phyloP scores from a whole-genome alignment of 2,113 vertebrate species.

The Silurus asotus region DNA sequence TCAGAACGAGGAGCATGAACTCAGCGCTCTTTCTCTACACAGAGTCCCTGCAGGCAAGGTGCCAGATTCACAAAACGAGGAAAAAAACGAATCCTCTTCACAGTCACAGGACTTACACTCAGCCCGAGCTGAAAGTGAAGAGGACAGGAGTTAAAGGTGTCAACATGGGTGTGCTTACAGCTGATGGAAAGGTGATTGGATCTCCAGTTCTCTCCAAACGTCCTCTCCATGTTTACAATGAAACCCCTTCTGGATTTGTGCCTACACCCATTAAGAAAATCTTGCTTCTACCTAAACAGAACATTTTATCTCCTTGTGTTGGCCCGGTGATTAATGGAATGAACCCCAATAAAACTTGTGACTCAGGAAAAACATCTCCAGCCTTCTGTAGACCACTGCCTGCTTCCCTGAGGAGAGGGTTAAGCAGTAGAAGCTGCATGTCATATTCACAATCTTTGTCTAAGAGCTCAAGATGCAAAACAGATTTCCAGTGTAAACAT shows the following conservation, averaged over 20 bases:
- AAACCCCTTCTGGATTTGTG: neutral
- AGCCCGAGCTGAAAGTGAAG: neutral
- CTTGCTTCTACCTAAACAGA: neutral
- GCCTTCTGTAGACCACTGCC: neutral
- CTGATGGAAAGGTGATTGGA: conserved; percentile 27
- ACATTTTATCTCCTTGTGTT: neutral
- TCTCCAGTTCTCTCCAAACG: neutral
- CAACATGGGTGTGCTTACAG: conserved; percentile 15
- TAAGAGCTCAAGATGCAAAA: conserved; percentile 10
- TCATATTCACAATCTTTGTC: neutral
- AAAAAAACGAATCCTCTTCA: neutral
- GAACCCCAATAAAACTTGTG: conserved; percentile 40
- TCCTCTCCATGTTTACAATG: neutral
- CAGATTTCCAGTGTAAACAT: conserved; percentile 29
- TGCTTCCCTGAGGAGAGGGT: neutral
- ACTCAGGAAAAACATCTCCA: neutral
- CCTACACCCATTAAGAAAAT: neutral
- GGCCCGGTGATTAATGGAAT: conserved; percentile 49
- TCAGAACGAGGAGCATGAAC: conserved; percentile 24
- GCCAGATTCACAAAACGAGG: neutral
- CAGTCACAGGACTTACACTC: neutral
- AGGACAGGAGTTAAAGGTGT: neutral
- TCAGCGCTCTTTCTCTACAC: conserved; percentile 47
- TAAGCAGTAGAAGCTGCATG: neutral
- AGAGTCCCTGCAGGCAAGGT: conserved; percentile 33